Evolutionary conservation across 2,888 invertebrate genomes (phyloP), one percentile per base, ranked within the genome.

Genomic region (Noctua fimbriata): DNA sequence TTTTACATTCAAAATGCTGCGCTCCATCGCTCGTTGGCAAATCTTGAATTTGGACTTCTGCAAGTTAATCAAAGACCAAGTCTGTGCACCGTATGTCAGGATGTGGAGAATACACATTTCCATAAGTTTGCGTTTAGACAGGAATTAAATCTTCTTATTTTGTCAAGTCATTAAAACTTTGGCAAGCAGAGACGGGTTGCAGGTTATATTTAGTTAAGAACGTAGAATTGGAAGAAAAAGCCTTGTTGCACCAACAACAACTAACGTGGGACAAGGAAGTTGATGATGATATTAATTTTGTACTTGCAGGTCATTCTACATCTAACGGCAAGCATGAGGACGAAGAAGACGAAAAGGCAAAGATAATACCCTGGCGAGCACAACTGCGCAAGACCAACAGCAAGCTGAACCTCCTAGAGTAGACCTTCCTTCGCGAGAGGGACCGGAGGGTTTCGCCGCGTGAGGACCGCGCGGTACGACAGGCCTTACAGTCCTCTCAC

Each of bases 351-450:
- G 98, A 98, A 84, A 97, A 96, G 79, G 97, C 97, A 55, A 98
- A 98, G 91, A 98, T 98, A 75, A 99, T 99, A 83, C 99, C 99
- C 1, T 99, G 99, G 99, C 97, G 99, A 91, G 98, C 99, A 52
- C 98, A 99, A 92, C 96, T 99, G 71, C 97, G 99, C 92, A 99
- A 99, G 95, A 99, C 99, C 28, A 99, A 99, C 95, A 99, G 99
- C 97, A 98, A 98, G 93, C 97, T 99, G 83, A 98, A 98, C 94
- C 97, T 99, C 89, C 97, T 98, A 92, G 98, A 98, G 91, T 76
- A 76, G 77, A 76, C 77, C 58, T 47, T 10, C 58, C 32, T 7
- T 10, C 47, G 32, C 28, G 71, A 55, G 36, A 75, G 49, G 85
- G 65, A 55, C 58, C 52, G 76, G 65, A 87, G 79, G 76, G 60